Percentiles rank a stretch among this genome's conserved stretches.
phyloP scores from a whole-genome alignment of 2,113 vertebrate genomes.

The Corythornis cristatus region DNA sequence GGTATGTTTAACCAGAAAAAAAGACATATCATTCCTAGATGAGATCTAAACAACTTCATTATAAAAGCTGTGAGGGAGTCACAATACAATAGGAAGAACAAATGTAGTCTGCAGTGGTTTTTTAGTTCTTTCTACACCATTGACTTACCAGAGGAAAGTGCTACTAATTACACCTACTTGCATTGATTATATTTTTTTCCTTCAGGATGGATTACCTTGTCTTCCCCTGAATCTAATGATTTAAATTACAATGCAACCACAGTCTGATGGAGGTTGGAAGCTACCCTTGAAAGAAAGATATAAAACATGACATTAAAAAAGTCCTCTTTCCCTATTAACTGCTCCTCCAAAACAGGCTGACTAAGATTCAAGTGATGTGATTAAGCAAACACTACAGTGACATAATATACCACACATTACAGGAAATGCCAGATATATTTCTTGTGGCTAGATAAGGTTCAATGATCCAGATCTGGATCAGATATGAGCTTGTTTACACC shows the following conservation, averaged over 20 bases:
- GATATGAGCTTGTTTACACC: constrained; percentile 40
- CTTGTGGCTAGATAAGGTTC: background rate
- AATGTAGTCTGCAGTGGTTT: background rate
- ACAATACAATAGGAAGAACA: background rate
- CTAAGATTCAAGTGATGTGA: background rate
- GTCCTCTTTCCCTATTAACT: background rate
- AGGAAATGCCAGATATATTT: constrained; percentile 34
- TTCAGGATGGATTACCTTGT: constrained; percentile 64
- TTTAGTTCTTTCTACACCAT: background rate
- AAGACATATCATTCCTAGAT: background rate
- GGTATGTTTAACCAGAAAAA: background rate
- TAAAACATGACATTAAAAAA: constrained; percentile 35
- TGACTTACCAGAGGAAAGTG: constrained; percentile 34
- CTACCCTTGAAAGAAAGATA: constrained; percentile 63
- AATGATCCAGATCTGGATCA: constrained; percentile 11
- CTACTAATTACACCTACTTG: constrained; percentile 70
- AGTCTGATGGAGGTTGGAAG: constrained; percentile 54
- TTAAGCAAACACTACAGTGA: background rate
- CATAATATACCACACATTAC: background rate
- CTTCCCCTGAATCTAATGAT: constrained; percentile 64
- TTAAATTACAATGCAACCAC: constrained; percentile 50
- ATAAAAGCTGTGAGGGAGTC: constrained; percentile 13
- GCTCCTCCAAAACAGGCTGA: constrained; percentile 28
- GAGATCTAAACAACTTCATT: constrained; percentile 37
- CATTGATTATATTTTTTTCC: constrained; percentile 66